Conservation (phyloP, 2,113 vertebrate genomes). For the Pelodiscus sinensis region DNA sequence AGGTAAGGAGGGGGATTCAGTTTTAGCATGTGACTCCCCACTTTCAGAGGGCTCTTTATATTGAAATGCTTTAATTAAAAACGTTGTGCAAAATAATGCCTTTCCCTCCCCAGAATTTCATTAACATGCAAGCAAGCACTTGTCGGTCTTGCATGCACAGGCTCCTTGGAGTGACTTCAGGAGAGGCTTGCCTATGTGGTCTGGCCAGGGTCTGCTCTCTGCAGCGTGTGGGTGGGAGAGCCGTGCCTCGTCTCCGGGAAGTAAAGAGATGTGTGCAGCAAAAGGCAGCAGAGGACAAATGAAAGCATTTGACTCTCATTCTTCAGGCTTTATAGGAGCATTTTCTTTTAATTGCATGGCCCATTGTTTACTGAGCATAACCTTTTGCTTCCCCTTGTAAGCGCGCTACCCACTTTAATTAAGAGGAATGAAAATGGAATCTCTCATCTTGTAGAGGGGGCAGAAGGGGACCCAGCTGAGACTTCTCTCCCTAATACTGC, state of each 20-base stretch:
- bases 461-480: slow-evolving; percentile 57
- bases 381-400: slow-evolving; percentile 41
- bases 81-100: not conserved
- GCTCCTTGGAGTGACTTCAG: not conserved
- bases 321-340: not conserved
- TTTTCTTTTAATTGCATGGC: slow-evolving; percentile 47
- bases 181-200: not conserved
- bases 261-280: not conserved
- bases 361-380: slow-evolving; percentile 48
- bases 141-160: not conserved
- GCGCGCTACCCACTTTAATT: slow-evolving; percentile 41
- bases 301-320: slow-evolving; percentile 48
- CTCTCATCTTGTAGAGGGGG: slow-evolving; percentile 35
- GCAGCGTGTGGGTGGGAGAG: not conserved
- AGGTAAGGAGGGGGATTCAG: not conserved
- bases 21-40: not conserved
- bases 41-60: not conserved
- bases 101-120: not conserved
- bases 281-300: slow-evolving; percentile 35
- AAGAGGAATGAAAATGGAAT: slow-evolving; percentile 39
- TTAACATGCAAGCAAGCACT: not conserved
- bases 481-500: not conserved
- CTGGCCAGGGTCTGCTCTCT: not conserved
- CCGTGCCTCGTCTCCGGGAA: not conserved
- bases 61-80: not conserved